Base-by-base conservation (phyloP, 2,888 invertebrate species). In the Urechis unicinctus region DNA sequence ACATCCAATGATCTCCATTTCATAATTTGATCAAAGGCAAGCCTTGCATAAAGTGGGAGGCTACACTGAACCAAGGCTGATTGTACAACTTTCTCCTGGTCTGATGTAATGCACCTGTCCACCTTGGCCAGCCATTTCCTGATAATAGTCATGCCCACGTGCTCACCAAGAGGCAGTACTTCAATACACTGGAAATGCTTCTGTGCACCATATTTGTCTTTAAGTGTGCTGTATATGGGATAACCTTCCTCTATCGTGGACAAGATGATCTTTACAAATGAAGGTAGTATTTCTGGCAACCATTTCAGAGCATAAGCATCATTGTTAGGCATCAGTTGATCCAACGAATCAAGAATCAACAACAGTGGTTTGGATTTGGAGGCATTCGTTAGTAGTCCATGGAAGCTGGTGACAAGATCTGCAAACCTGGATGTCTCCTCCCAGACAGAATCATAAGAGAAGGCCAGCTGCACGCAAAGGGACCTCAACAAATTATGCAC, bases 1-100 rank as follows among this genome's bases (percentile, higher is more conserved):
- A 17, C n/a, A 22, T 52, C 52, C n/a, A 58, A 61, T 22, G 61
- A 61, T 24, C 43, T 54, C 61, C 61, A 61, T 17, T 17, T 21
- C 1, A 21, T 2, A 24, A 61, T 44, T 30, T 55, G 52, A 13
- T 61, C 60, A 44, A 52, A 61, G 30, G 58, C 44, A 2, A 61
- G 50, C 28, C 59, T 54, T 1, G 44, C 29, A 49, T 51, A 61
- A 44, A 61, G 44, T 17, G 61, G 61, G 2, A 61, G 49, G 26
- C 54, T 51, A 43, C 58, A 62, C 21, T 41, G 24, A 13, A 13
- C 30, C 45, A 61, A 55, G 1, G 50, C 53, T 13, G 31, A 22
- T n/a, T 50, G 26, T 29, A 61, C 52, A 3, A 41, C 24, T 5
- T 24, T 3, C 6, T 6, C 6, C 41, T 53, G 53, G 3, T 24